Evolutionary conservation across 2,888 invertebrate genomes (phyloP).

Genomic region (Chrysodeixis includens): DNA sequence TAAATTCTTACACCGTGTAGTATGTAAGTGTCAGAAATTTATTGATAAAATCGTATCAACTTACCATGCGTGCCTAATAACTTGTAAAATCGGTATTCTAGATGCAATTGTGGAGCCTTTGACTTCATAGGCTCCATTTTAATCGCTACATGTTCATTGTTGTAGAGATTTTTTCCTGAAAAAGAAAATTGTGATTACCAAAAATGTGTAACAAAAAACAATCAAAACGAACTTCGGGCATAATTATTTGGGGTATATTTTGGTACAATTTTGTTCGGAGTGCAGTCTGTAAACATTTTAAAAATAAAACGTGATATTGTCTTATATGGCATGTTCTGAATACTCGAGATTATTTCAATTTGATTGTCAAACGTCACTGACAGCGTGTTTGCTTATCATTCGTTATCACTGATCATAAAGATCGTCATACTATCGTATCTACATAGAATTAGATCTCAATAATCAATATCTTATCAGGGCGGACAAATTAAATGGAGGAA

Average conservation of each 20-base stretch:
- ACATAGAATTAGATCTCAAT: conserved; percentile 63
- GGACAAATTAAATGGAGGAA: conserved; percentile 60
- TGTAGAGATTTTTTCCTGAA: conserved; percentile 99
- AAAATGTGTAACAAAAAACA: conserved; percentile 7
- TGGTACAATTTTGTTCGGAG: conserved; percentile 21
- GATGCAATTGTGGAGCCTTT: conserved; percentile 99
- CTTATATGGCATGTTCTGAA: not conserved
- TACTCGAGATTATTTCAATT: conserved; percentile 26
- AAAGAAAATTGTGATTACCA: conserved; percentile 74
- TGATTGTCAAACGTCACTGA: conserved; percentile 54
- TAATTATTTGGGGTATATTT: conserved; percentile 8
- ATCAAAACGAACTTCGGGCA: not conserved
- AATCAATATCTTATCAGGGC: conserved; percentile 64
- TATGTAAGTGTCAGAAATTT: conserved; percentile 31
- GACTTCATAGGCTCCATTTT: conserved; percentile 99
- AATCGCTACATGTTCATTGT: conserved; percentile 99
- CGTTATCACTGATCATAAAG: conserved; percentile 57
- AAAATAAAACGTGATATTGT: conserved; percentile 23
- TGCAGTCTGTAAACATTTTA: conserved; percentile 24
- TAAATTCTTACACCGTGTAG: conserved; percentile 31
- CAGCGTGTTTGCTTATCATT: conserved; percentile 39
- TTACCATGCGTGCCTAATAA: conserved; percentile 99
- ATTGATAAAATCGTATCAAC: conserved; percentile 67
- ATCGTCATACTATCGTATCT: conserved; percentile 61
- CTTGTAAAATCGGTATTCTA: conserved; percentile 99